Evolutionary conservation across 2,888 invertebrate species (phyloP).

Genomic region (Coenonympha glycerion): DNA sequence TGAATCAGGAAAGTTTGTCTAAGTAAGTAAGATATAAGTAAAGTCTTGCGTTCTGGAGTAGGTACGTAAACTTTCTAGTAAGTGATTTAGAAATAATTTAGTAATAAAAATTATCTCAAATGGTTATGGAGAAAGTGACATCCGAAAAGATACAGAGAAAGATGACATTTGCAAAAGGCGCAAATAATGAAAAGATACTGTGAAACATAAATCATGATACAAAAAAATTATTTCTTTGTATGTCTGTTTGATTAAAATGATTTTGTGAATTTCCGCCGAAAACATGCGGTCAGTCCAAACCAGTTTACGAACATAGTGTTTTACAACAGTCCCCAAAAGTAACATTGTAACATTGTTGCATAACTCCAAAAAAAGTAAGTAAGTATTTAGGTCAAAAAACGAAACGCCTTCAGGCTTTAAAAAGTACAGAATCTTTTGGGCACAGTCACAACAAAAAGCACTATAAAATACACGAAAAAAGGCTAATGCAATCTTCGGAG

Average conservation of each 20-base stretch:
- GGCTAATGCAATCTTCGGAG: constrained; percentile 12
- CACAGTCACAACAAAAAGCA: constrained; percentile 12
- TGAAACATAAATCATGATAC: background rate
- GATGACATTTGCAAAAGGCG: too few relatives aligned
- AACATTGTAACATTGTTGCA: constrained; percentile 9
- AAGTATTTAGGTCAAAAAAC: constrained; percentile 13
- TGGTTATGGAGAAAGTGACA: background rate
- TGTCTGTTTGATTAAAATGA: background rate
- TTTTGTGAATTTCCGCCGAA: constrained; percentile 13
- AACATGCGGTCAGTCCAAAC: constrained; percentile 17
- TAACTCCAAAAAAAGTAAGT: constrained; percentile 13
- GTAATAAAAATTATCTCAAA: too few relatives aligned
- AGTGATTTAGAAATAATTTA: too few relatives aligned
- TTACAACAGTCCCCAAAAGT: constrained; percentile 12
- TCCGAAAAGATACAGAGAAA: background rate
- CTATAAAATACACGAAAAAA: constrained; percentile 1
- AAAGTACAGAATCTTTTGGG: constrained; percentile 11
- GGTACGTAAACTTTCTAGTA: too few relatives aligned
- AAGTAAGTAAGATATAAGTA: background rate
- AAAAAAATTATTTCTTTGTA: background rate
- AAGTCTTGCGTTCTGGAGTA: too few relatives aligned
- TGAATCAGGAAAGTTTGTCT: background rate
- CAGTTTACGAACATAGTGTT: constrained; percentile 12
- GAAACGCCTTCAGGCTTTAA: constrained; percentile 11
- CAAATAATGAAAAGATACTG: background rate